Percentiles rank a stretch among this genome's conserved stretches.
phyloP scores from a whole-genome alignment of 2,113 vertebrate species.

The Xenopus borealis region DNA sequence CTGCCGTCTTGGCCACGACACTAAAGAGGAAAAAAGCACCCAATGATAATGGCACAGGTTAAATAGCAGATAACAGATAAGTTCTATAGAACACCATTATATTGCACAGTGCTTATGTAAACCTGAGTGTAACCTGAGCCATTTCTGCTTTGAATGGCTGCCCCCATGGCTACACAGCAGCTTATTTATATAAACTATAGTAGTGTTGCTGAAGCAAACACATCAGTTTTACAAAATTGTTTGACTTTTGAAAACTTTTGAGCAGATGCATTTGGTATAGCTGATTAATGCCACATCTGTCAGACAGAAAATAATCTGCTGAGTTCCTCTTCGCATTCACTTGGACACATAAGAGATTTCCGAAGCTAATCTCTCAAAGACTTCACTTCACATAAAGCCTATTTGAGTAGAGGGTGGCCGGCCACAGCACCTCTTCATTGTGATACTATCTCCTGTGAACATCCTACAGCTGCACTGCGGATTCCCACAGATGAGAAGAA shows the following conservation, averaged over 20 bases:
- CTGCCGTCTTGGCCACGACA: no score
- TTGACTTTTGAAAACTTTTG: conserved; percentile 33
- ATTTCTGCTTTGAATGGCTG: no score
- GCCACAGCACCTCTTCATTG: neutral
- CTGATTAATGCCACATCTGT: neutral
- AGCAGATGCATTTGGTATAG: neutral
- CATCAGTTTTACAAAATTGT: no score
- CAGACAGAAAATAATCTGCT: conserved; percentile 19
- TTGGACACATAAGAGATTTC: neutral
- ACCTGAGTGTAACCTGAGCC: no score
- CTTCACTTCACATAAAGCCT: conserved; percentile 30
- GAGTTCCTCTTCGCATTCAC: neutral
- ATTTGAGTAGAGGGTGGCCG: conserved; percentile 2
- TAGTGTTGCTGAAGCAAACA: no score
- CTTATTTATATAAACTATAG: no score
- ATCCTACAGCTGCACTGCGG: conserved; percentile 24
- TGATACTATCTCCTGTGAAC: conserved; percentile 34
- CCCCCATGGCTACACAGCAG: no score
- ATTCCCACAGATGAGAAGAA: conserved; percentile 20
- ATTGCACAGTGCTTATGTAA: no score
- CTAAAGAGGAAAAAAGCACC: no score
- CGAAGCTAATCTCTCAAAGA: conserved; percentile 21
- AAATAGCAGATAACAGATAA: no score
- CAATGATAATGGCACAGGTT: no score
- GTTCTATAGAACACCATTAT: no score